Base-by-base conservation (phyloP, 2,113 vertebrate genomes). In the Salvelinus namaycush region DNA sequence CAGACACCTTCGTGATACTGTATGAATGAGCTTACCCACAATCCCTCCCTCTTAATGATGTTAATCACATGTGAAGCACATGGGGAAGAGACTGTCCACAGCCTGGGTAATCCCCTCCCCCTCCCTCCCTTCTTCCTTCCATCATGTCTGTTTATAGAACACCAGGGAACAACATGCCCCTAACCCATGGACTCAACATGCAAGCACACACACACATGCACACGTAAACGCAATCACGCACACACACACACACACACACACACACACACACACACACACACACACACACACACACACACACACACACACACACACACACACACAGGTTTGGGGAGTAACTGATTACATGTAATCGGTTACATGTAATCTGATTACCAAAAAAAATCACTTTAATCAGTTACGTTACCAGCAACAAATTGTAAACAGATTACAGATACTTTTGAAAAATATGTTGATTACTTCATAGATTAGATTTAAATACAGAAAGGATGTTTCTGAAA, bases 141-240 rank as follows among this genome's bases (percentile, higher is more conserved):
- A n/a, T 65, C 44, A 27, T 29, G 26, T 75, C 73, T 75, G 51
- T 69, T 70, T 65, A 73, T 79, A 76, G 68, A 71, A 75, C 60
- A 31, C 22, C 34, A 67, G 24, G 18, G 18, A 22, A 68, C 16
- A 64, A 24, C 8, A 26, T 13, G n/a, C 1, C 11, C 0, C 12
- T 51, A 14, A 18, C 48, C 14, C 26, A 14, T 66, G 24, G 24
- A 66, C 34, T 34, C 34, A 34, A 34, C 34, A 12, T 22, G 12
- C 72, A 34, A 34, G 1, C 31, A 6, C 48, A 64, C 59, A 24
- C 31, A 5, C 26, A 76, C 65, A 59, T 14, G 57, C 69, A 78
- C 26, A 68, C 4, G 11, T 1, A 16, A n/a, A 64, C 34, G 22
- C 27, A 26, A 22, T 13, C 62, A 65, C 26, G 51, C 44, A 76